Base-by-base conservation (phyloP, 2,888 invertebrate species). In the Anoplius nigerrimus region DNA sequence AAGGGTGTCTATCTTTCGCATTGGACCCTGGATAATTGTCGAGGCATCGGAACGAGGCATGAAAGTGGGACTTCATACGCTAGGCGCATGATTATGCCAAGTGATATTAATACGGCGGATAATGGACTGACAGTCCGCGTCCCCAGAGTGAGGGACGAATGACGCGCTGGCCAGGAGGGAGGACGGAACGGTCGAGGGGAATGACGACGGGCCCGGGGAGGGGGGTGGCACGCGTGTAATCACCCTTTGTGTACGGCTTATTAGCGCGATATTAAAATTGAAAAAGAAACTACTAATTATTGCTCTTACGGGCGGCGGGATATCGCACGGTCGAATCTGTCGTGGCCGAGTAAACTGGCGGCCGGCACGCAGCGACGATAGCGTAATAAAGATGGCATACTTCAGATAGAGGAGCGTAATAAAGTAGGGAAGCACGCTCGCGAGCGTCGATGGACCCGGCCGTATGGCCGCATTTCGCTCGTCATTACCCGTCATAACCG, bases 321-420 rank as follows among this genome's bases (percentile, higher is more conserved):
- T 81, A 84, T 83, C 80, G 71, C 71, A 62, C 20, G 67, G 69
- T 59, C 63, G 72, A 75, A 81, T 80, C 80, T 75, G 74, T 63
- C 34, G 11, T 13, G 34, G 73, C n/a, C 76, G 71, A 78, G 83
- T 81, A 83, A 83, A 84, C 82, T 83, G 82, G 72, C 74, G 59
- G 53, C 54, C 58, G 72, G 68, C 84, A 84, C 84, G 84, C 84
- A 78, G 75, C 62, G 45, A 69, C 80, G 82, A 81, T 82, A 82
- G 79, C 73, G 82, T 83, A 84, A 84, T 84, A 84, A 82, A 84
- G 84, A 84, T 84, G 79, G 78, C 78, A 82, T 84, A 81, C 71
- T 79, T 80, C 73, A 82, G 83, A 84, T 84, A 82, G 78, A 75
- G 77, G n/a, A 82, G 79, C 68, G 74, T 79, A 82, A 83, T 82